Evolutionary conservation across 2,888 invertebrate species (phyloP), one percentile per base, ranked within the genome.

Genomic region (Harmothoe impar): DNA sequence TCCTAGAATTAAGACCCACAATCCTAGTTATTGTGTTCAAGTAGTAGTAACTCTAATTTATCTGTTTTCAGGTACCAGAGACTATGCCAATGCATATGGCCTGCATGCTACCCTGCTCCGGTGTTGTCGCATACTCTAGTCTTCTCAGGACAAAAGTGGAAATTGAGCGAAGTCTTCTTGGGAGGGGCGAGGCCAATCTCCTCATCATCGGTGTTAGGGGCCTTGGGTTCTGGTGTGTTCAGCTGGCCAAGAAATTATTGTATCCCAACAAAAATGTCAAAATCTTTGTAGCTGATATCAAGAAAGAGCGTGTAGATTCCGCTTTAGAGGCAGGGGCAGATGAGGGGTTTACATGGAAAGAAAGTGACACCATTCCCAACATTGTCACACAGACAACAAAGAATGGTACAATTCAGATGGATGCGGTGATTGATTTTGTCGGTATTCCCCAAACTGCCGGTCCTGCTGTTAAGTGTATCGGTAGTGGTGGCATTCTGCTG

Each of bases 61-160:
- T n/a, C 3, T 62, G 3, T n/a, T 62, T 62, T 62, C 84, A 84
- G 84, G 84, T 84, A 23, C 84, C 84, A 7, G 43, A 84, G 51
- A 84, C 3, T 43, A 10, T 84, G 25, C 84, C 84, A 23, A 33
- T 84, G 35, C 25, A 17, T 0, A 25, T 84, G 23, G 84, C 84
- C 43, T 35, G 84, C 51, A 84, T 84, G 84, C 25, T 84, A 5
- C 84, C 84, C 51, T 84, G 84, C 43, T 84, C 84, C 1, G 84
- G 43, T 1, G 35, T 35, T 0, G 35, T 35, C 0, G 35, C 84
- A 5, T 84, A 35, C 51, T 84, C 84, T 17, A 25, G 23, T 25
- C 84, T 84, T n/a, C 35, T 25, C 5, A 84, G 35, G 51, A 35
- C 43, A 1, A 35, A 15, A 10, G 5, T 20, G 10, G 23, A 35